These are phyloP conservation scores for Drosophila kikkawai DNA, from an alignment of 1,140 invertebrate genomes.

Conservation along the genomic window DNA sequence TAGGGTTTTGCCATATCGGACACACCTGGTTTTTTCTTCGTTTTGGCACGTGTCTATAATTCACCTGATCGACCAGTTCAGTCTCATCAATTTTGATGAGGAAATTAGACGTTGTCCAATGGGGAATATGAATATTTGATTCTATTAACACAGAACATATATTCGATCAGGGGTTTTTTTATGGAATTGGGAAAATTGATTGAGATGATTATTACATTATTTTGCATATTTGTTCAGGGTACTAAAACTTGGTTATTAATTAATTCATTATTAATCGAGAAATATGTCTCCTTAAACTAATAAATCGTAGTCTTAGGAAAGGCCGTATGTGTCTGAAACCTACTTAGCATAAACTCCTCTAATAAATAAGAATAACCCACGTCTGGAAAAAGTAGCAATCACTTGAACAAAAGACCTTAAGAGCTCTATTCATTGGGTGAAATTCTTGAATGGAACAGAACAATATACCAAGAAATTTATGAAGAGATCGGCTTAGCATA, in stretches of 20 bases:
- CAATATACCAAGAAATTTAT: slow-evolving; percentile 44
- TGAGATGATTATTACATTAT: not conserved
- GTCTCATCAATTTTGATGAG: slow-evolving; percentile 31
- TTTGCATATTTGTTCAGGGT: slow-evolving; percentile 11
- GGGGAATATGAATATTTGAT: slow-evolving; percentile 49
- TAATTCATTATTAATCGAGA: not conserved
- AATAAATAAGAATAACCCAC: slow-evolving; percentile 40
- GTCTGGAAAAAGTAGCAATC: slow-evolving; percentile 48
- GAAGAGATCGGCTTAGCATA: slow-evolving; percentile 45
- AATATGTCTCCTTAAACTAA: not conserved
- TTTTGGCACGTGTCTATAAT: slow-evolving; percentile 47
- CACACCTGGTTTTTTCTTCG: slow-evolving; percentile 29
- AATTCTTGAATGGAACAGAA: slow-evolving; percentile 41
- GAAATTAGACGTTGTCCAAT: slow-evolving; percentile 31
- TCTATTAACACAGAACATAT: slow-evolving; percentile 27
- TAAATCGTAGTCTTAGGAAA: slow-evolving; percentile 23
- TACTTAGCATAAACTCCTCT: slow-evolving; percentile 40
- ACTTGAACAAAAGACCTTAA: slow-evolving; percentile 36
- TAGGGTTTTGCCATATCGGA: slow-evolving; percentile 41
- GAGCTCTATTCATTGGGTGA: slow-evolving; percentile 33
- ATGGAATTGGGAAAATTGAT: slow-evolving; percentile 15
- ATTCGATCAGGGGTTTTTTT: not conserved
- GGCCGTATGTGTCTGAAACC: not conserved
- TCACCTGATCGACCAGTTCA: slow-evolving; percentile 47
- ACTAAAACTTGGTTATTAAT: slow-evolving; percentile 1